Conservation (phyloP, 2,888 invertebrate species). For the Sarcophaga carnaria region DNA sequence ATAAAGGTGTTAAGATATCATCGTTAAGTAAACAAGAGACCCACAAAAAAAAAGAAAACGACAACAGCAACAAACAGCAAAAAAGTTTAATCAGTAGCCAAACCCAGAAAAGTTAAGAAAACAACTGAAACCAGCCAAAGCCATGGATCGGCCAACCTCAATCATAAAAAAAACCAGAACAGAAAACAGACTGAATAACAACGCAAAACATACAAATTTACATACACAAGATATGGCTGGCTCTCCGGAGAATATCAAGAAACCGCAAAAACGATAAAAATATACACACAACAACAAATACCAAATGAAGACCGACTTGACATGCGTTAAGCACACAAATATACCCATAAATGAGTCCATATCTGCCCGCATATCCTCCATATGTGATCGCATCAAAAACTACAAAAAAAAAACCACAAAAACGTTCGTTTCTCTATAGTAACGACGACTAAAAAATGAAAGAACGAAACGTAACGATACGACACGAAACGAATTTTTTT, state of each 20-base stretch:
- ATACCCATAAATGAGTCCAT: background rate
- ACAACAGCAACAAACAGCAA: too few relatives aligned
- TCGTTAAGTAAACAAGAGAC: slow-evolving; percentile 64
- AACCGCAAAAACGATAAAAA: slow-evolving; percentile 57
- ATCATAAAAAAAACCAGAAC: slow-evolving; percentile 36
- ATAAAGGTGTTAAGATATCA: slow-evolving; percentile 69
- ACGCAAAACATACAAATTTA: slow-evolving; percentile 51
- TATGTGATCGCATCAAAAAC: slow-evolving; percentile 52
- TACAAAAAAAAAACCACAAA: slow-evolving; percentile 59
- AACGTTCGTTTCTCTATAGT: slow-evolving; percentile 9
- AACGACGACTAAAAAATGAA: slow-evolving; percentile 28
- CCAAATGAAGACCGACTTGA: slow-evolving; percentile 53
- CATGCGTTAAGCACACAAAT: slow-evolving; percentile 27
- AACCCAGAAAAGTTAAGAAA: slow-evolving; percentile 66
- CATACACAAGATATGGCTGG: slow-evolving; percentile 50
- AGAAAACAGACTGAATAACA: slow-evolving; percentile 19
- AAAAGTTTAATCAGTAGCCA: slow-evolving; percentile 70
- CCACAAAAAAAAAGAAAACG: background rate
- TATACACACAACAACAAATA: slow-evolving; percentile 30
- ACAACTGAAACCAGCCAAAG: slow-evolving; percentile 46
- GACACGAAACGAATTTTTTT: slow-evolving; percentile 25
- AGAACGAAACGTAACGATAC: background rate
- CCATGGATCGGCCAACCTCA: slow-evolving; percentile 53
- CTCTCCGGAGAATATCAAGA: slow-evolving; percentile 42
- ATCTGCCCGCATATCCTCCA: slow-evolving; percentile 4